phyloP scores from a whole-genome alignment of 2,113 vertebrate genomes.

The Lagopus muta region DNA sequence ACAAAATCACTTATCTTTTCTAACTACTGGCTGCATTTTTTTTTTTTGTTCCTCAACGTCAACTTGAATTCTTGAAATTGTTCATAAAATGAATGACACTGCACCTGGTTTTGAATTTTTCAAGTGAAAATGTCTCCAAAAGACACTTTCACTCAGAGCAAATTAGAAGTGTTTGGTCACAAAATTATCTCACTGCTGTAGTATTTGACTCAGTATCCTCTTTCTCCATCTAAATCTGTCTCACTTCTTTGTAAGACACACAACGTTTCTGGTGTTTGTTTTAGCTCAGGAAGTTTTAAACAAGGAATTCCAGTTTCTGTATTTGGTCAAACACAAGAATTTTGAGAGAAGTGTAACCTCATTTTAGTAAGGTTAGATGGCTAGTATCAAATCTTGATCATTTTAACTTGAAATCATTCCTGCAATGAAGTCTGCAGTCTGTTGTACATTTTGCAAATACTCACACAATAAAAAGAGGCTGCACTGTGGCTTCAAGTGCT shows the following conservation, averaged over 20 bases:
- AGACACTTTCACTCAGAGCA: not conserved
- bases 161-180: not conserved
- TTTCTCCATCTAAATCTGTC: not conserved
- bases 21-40: rapidly evolving
- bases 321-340: not conserved
- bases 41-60: not conserved
- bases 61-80: not conserved
- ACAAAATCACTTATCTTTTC: not conserved
- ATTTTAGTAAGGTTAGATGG: not conserved
- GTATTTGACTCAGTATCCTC: not conserved
- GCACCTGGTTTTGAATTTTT: not conserved
- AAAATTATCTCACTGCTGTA: not conserved
- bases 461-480: not conserved
- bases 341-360: not conserved
- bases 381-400: not conserved
- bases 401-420: not conserved
- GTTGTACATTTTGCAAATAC: not conserved
- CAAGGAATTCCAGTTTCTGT: not conserved
- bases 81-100: not conserved
- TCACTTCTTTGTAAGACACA: not conserved
- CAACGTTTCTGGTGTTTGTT: not conserved
- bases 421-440: not conserved
- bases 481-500: not conserved
- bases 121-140: not conserved
- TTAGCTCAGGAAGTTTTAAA: not conserved